Percentiles rank a stretch among this genome's conserved stretches.
These are phyloP conservation scores for Bombus sylvicola DNA, from an alignment of 1,140 invertebrate genomes.

Conservation along the genomic window DNA sequence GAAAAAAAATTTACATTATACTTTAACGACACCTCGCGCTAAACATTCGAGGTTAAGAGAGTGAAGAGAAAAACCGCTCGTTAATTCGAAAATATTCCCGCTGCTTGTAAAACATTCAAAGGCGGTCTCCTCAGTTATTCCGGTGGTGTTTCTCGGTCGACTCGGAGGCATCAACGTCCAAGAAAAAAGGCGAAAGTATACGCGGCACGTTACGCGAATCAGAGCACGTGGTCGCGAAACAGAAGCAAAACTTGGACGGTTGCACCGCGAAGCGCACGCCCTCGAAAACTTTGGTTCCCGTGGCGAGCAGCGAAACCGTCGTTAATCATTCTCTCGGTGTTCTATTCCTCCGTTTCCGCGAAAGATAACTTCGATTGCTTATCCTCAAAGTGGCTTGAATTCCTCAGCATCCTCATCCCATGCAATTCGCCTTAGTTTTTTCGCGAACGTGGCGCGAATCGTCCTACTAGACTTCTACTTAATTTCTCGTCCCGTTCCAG, in stretches of 20 bases:
- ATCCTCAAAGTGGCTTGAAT: conserved; percentile 39
- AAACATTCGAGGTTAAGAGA: not conserved
- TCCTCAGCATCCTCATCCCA: conserved; percentile 8
- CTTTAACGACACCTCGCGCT: not conserved
- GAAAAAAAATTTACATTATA: not conserved
- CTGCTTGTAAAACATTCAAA: conserved; percentile 43
- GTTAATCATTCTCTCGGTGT: conserved; percentile 61
- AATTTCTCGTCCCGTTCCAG: not conserved
- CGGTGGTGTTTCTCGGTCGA: conserved; percentile 8
- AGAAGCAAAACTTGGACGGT: conserved; percentile 55
- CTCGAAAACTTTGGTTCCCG: conserved; percentile 51
- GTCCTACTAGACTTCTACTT: not conserved
- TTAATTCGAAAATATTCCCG: conserved; percentile 9
- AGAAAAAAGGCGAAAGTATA: conserved; percentile 42
- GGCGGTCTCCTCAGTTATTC: conserved; percentile 30
- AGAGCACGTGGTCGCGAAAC: conserved; percentile 55
- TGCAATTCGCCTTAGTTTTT: conserved; percentile 3
- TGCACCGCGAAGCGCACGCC: not conserved
- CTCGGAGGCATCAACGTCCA: conserved; percentile 31
- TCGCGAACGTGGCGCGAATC: conserved; percentile 4
- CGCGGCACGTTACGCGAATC: conserved; percentile 57
- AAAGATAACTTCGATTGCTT: conserved; percentile 57
- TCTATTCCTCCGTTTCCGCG: conserved; percentile 34
- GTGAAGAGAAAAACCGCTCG: not conserved
- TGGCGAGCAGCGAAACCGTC: conserved; percentile 37